phyloP scores from a whole-genome alignment of 2,888 invertebrate species.

The Pristionchus mayeri region DNA sequence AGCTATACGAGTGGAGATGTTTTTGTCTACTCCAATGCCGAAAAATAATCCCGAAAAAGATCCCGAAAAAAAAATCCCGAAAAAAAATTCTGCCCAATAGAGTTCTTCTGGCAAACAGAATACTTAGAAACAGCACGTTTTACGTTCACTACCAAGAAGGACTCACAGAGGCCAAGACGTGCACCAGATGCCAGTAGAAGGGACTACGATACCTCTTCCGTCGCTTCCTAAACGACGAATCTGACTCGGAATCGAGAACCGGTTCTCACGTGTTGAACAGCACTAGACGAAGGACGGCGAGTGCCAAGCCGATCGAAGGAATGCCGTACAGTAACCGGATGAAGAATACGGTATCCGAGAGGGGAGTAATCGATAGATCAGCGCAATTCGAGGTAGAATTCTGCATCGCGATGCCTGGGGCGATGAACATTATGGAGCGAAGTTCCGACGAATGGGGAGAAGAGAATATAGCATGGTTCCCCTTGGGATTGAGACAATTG shows the following conservation, averaged over 20 bases:
- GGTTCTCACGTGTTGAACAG: background rate
- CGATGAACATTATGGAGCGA: too few species aligned
- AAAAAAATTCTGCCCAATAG: background rate
- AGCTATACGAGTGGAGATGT: too few species aligned
- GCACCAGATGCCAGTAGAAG: slow-evolving; percentile 33
- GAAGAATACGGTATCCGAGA: slow-evolving; percentile 23
- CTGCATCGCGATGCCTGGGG: background rate
- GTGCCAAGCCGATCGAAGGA: background rate
- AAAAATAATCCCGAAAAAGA: too few species aligned
- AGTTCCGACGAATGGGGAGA: too few species aligned
- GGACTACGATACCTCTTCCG: slow-evolving; percentile 4
- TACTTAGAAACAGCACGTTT: background rate
- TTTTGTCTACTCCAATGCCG: too few species aligned
- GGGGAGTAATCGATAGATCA: slow-evolving; percentile 21
- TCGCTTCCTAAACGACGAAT: background rate
- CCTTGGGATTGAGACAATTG: too few species aligned
- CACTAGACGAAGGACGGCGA: background rate
- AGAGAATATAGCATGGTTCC: too few species aligned
- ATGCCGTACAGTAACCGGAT: slow-evolving; percentile 1
- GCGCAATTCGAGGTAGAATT: background rate
- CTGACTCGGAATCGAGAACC: background rate
- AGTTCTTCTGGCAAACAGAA: background rate
- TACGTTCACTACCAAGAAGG: background rate
- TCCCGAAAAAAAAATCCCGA: too few species aligned
- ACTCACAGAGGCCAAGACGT: background rate